Percentiles rank a stretch among this genome's conserved stretches.
phyloP scores from a whole-genome alignment of 2,888 invertebrate genomes.

The Malacosoma neustria region DNA sequence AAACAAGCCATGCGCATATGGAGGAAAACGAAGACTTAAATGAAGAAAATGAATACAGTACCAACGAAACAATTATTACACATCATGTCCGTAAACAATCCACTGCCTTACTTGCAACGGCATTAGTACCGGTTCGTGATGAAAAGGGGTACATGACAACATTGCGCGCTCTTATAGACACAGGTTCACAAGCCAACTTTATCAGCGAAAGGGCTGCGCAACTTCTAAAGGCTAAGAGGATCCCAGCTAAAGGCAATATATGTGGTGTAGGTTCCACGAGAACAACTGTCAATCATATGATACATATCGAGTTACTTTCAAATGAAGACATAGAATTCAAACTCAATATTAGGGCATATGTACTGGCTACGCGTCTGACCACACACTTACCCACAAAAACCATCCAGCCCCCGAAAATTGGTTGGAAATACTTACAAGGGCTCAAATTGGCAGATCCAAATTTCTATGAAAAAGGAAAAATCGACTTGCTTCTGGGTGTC shows the following conservation, averaged over 20 bases:
- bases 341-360: too few relatives aligned
- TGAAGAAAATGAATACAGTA: conserved; percentile 7
- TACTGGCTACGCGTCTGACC: too few relatives aligned
- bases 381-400: too few relatives aligned
- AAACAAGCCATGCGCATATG: too few relatives aligned
- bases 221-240: conserved; percentile 5
- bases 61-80: conserved; percentile 8
- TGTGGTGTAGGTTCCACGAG: conserved; percentile 14
- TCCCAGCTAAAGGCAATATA: conserved; percentile 7
- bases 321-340: too few relatives aligned
- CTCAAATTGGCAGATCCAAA: too few relatives aligned
- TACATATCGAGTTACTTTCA: conserved; percentile 11
- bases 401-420: too few relatives aligned
- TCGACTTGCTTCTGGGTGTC: too few relatives aligned
- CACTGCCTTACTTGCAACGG: conserved; percentile 16
- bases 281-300: conserved; percentile 10
- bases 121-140: conserved; percentile 10
- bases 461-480: too few relatives aligned
- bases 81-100: conserved; percentile 5
- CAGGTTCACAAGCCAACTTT: conserved; percentile 16
- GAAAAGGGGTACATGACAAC: conserved; percentile 10
- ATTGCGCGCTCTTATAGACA: conserved; percentile 17
- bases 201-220: conserved; percentile 14
- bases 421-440: too few relatives aligned
- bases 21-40: too few relatives aligned